Conservation (phyloP, 2,888 invertebrate species). For the Ephialtes manifestator region DNA sequence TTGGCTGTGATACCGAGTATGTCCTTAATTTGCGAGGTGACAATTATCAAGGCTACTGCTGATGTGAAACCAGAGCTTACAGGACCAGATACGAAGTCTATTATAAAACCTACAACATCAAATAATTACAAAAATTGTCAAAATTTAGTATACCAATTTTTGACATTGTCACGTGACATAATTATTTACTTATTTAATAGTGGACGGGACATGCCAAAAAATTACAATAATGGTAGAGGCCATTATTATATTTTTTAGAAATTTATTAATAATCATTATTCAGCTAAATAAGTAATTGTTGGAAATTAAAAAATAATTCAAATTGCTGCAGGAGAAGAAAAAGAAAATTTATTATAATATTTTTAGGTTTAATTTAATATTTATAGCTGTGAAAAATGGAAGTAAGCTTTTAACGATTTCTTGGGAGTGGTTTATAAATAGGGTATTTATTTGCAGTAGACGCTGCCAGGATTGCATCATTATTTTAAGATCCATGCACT, state of each 20-base stretch:
- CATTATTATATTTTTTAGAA: no score
- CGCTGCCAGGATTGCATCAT: background rate
- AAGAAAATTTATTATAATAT: no score
- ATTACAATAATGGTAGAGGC: no score
- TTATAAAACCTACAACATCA: constrained; percentile 90
- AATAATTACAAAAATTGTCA: constrained; percentile 60
- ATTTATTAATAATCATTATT: no score
- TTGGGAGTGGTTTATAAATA: background rate
- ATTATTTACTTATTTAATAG: background rate
- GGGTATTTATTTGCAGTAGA: background rate
- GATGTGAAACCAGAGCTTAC: constrained; percentile 96
- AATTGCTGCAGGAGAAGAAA: no score
- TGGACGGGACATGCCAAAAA: background rate
- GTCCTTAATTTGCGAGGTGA: constrained; percentile 95
- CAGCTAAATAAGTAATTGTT: no score
- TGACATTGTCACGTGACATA: background rate
- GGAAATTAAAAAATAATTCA: no score
- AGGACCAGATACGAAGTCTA: constrained; percentile 96
- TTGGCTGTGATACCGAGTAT: constrained; percentile 91
- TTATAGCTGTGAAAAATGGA: background rate
- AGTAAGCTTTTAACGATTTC: background rate
- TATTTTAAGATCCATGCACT: no score
- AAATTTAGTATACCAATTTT: background rate
- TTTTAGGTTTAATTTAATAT: background rate
- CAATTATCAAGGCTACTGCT: constrained; percentile 95